Base-by-base conservation (phyloP, 92 coral and sea anemone species). In the Zoanthus sansibaricus region DNA sequence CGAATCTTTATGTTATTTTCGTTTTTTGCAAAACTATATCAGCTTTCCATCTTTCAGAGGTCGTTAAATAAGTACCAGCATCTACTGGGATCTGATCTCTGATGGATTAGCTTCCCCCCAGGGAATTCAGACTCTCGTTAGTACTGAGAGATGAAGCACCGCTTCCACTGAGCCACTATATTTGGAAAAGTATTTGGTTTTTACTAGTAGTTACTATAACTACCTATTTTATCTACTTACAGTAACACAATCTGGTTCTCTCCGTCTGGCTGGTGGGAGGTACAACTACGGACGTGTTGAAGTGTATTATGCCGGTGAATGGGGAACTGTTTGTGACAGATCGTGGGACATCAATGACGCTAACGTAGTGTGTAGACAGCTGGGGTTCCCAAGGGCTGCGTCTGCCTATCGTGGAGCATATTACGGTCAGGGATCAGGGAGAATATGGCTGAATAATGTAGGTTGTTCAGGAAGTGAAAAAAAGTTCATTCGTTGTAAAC, bases 271-370 rank as follows among this genome's bases (percentile, higher is more conserved):
- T 37, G 68, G 68, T 46, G 68, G 82, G 1, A 5, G 12, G 11
- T n/a, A 33, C 42, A 33, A 14, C 7, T 55, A 32, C 13, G 82
- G 82, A 25, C 69, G 82, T 9, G 82, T 77, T 4, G 82, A 77
- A 55, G 8, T 77, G 11, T 54, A 52, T 15, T 33, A 77, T 33
- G 32, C 21, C 17, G 82, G 82, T 15, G 68, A 1, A 13, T 77
- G 82, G 82, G 82, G 82, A 7, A 52, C 82, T 68, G 30, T 77
- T 33, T 77, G 82, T 14, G 68, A 77, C 79, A 49, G 42, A 7
- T 75, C 79, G 32, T 75, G 79, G 79, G 79, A 49, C 79, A 75
- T 75, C 9, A 52, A 49, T 37, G 79, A 75, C 45, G 79, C 79
- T 15, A 75, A 75, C n/a, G 79, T 75, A 1, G 79, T 75, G 21